These are phyloP conservation scores for Tholera decimalis DNA, from an alignment of 2,888 invertebrate species.

Conservation along the genomic window DNA sequence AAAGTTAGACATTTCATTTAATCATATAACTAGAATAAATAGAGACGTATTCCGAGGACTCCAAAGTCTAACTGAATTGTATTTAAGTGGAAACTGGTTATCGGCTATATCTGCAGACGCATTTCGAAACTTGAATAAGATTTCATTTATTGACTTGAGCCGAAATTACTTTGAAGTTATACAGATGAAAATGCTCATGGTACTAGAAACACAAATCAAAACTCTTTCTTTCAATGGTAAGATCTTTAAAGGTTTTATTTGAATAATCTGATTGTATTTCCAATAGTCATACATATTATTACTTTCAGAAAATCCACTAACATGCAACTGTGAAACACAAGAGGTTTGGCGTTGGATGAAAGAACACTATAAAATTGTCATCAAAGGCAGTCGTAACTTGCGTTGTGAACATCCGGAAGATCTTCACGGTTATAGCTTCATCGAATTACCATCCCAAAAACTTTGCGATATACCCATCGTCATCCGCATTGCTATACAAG, in stretches of 20 bases:
- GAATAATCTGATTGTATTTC: not conserved
- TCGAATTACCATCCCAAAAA: slow-evolving; percentile 95
- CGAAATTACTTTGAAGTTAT: slow-evolving; percentile 96
- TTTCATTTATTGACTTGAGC: slow-evolving; percentile 95
- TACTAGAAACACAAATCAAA: slow-evolving; percentile 96
- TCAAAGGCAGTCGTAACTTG: slow-evolving; percentile 92
- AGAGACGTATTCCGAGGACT: slow-evolving; percentile 95
- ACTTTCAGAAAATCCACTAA: slow-evolving; percentile 95
- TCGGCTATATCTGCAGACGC: slow-evolving; percentile 95
- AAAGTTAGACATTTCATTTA: slow-evolving; percentile 95
- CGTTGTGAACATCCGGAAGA: slow-evolving; percentile 96
- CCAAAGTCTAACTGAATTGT: slow-evolving; percentile 94
- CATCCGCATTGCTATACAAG: slow-evolving; percentile 96
- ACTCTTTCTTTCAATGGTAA: slow-evolving; percentile 96
- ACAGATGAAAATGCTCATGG: slow-evolving; percentile 94
- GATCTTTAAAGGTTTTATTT: slow-evolving; percentile 54
- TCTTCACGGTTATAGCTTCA: slow-evolving; percentile 94
- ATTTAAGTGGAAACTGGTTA: slow-evolving; percentile 96
- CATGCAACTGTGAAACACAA: slow-evolving; percentile 97
- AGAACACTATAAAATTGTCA: slow-evolving; percentile 95
- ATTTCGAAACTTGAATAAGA: slow-evolving; percentile 94
- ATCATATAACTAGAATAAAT: slow-evolving; percentile 95
- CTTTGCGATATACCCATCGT: slow-evolving; percentile 97
- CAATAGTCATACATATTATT: slow-evolving; percentile 27
- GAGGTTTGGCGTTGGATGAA: slow-evolving; percentile 98